Base-by-base conservation (phyloP, 2,888 invertebrate species). In the Tubulanus polymorphus region DNA sequence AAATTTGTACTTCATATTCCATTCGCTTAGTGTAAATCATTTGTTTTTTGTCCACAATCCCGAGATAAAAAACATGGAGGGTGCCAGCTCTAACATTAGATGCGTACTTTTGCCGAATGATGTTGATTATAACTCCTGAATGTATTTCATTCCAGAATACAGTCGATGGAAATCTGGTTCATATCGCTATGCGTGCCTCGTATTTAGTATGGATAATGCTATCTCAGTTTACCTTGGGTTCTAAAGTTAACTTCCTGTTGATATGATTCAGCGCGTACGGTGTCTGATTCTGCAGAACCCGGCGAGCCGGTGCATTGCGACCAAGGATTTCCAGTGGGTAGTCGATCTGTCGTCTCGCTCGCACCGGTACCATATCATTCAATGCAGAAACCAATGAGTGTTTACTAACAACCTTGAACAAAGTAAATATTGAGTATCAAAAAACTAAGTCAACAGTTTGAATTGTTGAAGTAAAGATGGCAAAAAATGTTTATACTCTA, bases 221-320 rank as follows among this genome's bases (percentile, higher is more conserved):
- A n/a, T n/a, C n/a, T n/a, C n/a, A n/a, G n/a, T n/a, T n/a, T 48
- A 75, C 78, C 71, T 79, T 79, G 20, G 78, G 76, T 60, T 79
- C 79, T 45, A 77, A 63, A 20, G 74, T 69, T n/a, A 79, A 71
- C 63, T 79, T 79, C 32, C 75, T 63, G 65, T 79, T 78, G 63
- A 79, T 72, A 61, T 78, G 78, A 57, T 70, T 73, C 25, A 79
- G 68, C 25, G 78, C 74, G 62, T 71, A 79, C 15, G 73, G 68
- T 50, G 70, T 66, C 41, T 65, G 61, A 25, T 69, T 53, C 32
- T 69, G 62, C 27, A 77, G 64, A 10, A 79, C 69, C 35, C 76
- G 61, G 37, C 76, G 71, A 2, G 78, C 76, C 1, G 79, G 79
- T 37, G 77, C 74, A 63, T 79, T 78, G 30, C 67, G 64, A 27